Conservation (phyloP, 2,797 vertebrate species). For the Microctenopoma stevenorrisi region DNA sequence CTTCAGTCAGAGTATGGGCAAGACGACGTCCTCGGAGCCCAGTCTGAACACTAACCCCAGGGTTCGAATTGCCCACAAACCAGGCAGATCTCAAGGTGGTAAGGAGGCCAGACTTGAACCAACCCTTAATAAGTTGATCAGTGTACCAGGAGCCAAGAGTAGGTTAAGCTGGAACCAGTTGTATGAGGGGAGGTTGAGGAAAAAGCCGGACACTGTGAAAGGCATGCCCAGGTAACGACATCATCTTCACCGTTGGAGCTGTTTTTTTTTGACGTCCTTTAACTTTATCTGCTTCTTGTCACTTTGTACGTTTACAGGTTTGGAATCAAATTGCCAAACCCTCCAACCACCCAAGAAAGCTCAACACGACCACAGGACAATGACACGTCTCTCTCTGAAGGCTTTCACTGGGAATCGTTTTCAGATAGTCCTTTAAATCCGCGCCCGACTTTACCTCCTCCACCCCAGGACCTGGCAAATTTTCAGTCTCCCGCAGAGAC, state of each 20-base stretch:
- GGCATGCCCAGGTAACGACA: conserved; percentile 87
- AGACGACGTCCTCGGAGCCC: conserved; percentile 78
- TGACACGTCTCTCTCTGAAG: conserved; percentile 83
- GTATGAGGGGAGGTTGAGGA: conserved; percentile 84
- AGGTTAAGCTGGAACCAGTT: conserved; percentile 88
- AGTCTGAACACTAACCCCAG: conserved; percentile 81
- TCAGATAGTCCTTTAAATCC: conserved; percentile 29
- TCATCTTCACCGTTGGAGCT: background rate
- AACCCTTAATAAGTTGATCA: conserved; percentile 82
- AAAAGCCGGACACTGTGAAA: conserved; percentile 83
- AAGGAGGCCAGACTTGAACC: conserved; percentile 81
- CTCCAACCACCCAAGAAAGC: conserved; percentile 61
- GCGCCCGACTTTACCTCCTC: background rate
- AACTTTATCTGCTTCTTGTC: background rate
- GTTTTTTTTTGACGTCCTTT: background rate
- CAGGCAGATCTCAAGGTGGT: conserved; percentile 74
- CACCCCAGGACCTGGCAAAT: background rate
- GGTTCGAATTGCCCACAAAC: conserved; percentile 86
- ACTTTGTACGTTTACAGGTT: conserved; percentile 81
- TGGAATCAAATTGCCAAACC: conserved; percentile 85
- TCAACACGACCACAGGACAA: conserved; percentile 72
- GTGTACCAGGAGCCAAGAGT: conserved; percentile 71
- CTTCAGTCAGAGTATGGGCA: conserved; percentile 80
- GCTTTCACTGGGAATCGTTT: conserved; percentile 90
- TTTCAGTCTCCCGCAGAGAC: background rate